These are phyloP conservation scores for Takifugu bimaculatus DNA, from an alignment of 2,113 vertebrate genomes.

Conservation along the genomic window DNA sequence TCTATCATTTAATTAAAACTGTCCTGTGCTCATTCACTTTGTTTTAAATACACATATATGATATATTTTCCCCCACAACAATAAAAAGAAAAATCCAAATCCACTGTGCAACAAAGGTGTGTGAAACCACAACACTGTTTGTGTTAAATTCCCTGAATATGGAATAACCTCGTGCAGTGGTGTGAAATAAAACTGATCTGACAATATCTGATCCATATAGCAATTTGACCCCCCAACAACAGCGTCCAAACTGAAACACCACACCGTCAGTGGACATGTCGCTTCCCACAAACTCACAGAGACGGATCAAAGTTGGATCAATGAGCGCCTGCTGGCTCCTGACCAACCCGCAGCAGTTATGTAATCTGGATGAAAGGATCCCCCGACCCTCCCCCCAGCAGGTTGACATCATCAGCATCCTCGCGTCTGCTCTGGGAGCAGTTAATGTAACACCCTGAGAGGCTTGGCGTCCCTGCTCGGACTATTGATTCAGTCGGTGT, in stretches of 20 bases:
- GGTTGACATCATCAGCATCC: conserved; percentile 32
- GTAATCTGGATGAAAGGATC: conserved; percentile 39
- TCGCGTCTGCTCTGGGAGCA: conserved; percentile 13
- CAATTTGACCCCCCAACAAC: too few relatives aligned
- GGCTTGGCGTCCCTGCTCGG: conserved; percentile 34
- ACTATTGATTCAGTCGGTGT: conserved; percentile 57
- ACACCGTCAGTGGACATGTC: conserved; percentile 1
- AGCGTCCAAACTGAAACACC: background rate
- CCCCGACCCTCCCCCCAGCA: conserved; percentile 7
- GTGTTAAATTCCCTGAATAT: too few relatives aligned
- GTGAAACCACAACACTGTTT: too few relatives aligned
- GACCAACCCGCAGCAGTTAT: conserved; percentile 29
- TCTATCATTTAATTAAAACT: too few relatives aligned
- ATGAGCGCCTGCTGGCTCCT: conserved; percentile 33
- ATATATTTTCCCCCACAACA: too few relatives aligned
- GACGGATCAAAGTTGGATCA: conserved; percentile 34
- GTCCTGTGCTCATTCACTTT: too few relatives aligned
- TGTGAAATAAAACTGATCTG: too few relatives aligned
- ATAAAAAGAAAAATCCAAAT: too few relatives aligned
- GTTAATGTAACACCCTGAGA: conserved; percentile 6
- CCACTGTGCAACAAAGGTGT: too few relatives aligned
- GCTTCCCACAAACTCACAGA: conserved; percentile 27
- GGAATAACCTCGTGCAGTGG: too few relatives aligned
- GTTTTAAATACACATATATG: too few relatives aligned
- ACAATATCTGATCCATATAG: too few relatives aligned